Conservation (phyloP, 2,888 invertebrate species). For the Dynastes maya region DNA sequence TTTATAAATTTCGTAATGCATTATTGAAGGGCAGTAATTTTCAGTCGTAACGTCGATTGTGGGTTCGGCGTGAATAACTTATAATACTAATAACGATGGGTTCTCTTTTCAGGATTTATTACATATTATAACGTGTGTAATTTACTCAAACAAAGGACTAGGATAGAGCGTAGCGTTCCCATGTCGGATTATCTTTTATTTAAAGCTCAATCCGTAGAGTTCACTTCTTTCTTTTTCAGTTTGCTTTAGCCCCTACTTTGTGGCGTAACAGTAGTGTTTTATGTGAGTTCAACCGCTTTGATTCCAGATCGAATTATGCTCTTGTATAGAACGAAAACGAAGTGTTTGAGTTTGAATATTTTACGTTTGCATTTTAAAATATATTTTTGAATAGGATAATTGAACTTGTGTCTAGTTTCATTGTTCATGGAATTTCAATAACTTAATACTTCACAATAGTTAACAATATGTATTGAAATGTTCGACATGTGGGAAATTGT, state of each 20-base stretch:
- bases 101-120: conserved; percentile 62
- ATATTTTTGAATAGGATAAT: no score
- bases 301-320: no score
- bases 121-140: conserved; percentile 60
- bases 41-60: conserved; percentile 57
- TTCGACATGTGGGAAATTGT: no score
- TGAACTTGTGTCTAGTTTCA: no score
- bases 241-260: not conserved
- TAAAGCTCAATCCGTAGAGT: not conserved
- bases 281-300: no score
- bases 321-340: no score
- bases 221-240: not conserved
- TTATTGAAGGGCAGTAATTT: conserved; percentile 63
- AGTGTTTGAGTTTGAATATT: no score
- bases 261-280: not conserved
- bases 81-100: conserved; percentile 62
- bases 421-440: no score
- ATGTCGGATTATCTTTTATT: conserved; percentile 46
- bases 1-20: conserved; percentile 61
- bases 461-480: no score
- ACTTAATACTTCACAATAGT: no score
- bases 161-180: conserved; percentile 49
- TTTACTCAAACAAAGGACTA: conserved; percentile 52
- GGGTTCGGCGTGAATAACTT: conserved; percentile 62
- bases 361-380: no score